phyloP scores from a whole-genome alignment of 2,888 invertebrate genomes.

The Trilocha varians region DNA sequence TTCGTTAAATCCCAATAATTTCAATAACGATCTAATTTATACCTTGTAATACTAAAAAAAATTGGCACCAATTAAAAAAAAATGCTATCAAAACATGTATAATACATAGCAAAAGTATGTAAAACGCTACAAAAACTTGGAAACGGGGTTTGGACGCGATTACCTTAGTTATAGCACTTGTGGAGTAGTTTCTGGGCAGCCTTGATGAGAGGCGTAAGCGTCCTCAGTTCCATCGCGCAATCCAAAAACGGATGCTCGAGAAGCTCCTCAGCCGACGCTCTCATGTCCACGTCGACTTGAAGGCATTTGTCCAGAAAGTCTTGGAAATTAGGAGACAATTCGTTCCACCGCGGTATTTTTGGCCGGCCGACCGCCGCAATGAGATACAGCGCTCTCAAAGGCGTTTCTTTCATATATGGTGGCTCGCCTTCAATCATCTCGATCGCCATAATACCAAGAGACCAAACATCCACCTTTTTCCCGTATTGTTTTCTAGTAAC shows the following conservation, averaged over 20 bases:
- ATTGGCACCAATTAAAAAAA: constrained; percentile 32
- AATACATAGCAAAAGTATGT: constrained; percentile 34
- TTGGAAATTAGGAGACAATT: constrained; percentile 82
- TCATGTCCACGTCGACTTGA: constrained; percentile 84
- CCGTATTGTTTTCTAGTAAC: constrained; percentile 95
- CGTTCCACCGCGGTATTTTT: constrained; percentile 87
- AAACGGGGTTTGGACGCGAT: constrained; percentile 34
- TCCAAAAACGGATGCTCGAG: constrained; percentile 85
- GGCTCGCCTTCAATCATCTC: constrained; percentile 96
- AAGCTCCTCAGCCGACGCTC: constrained; percentile 84
- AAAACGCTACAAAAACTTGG: constrained; percentile 46
- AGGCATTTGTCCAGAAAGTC: constrained; percentile 91
- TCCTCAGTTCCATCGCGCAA: constrained; percentile 84
- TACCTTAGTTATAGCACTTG: constrained; percentile 68
- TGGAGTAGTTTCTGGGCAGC: constrained; percentile 91
- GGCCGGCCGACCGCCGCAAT: constrained; percentile 97
- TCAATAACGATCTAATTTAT: neutral
- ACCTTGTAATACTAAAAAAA: neutral
- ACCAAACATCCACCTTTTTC: constrained; percentile 95
- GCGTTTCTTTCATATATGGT: constrained; percentile 96
- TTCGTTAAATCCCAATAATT: neutral
- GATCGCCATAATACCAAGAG: constrained; percentile 98
- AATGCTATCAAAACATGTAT: constrained; percentile 1
- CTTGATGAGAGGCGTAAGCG: constrained; percentile 90
- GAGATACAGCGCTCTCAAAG: constrained; percentile 91